Evolutionary conservation across 2,113 vertebrate genomes (phyloP).

Genomic region (Neofelis nebulosa): DNA sequence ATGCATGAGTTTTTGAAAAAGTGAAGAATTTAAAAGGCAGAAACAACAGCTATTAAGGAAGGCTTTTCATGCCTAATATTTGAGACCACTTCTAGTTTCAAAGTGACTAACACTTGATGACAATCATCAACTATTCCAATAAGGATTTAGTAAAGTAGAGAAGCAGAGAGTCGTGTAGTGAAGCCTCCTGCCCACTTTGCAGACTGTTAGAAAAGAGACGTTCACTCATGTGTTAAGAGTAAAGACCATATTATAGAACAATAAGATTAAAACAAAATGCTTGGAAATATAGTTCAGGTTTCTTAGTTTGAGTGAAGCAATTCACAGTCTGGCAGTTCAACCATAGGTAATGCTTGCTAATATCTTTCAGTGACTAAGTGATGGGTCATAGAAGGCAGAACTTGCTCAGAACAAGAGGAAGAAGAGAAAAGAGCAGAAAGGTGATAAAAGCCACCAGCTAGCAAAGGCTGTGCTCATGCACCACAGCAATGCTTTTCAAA

Average conservation of each 20-base stretch:
- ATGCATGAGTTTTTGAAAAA: background rate
- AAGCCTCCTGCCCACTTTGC: background rate
- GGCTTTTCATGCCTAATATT: background rate
- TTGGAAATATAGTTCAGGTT: background rate
- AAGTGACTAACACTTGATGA: background rate
- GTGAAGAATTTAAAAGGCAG: background rate
- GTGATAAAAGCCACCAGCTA: background rate
- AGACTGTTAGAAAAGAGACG: background rate
- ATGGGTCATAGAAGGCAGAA: background rate
- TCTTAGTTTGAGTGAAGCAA: background rate
- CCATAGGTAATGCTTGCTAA: background rate
- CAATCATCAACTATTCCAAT: background rate
- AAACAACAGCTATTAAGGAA: background rate
- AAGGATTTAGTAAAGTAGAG: background rate
- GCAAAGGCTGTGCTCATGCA: background rate
- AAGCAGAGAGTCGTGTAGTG: background rate
- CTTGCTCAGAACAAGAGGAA: background rate
- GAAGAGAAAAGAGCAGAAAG: background rate
- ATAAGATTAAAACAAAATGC: background rate
- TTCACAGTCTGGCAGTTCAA: background rate
- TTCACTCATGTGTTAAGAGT: background rate
- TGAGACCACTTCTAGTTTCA: background rate
- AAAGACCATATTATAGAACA: background rate
- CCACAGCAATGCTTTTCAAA: background rate
- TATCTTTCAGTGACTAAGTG: background rate